phyloP scores from a whole-genome alignment of 2,888 invertebrate genomes.

The Pterostichus madidus region DNA sequence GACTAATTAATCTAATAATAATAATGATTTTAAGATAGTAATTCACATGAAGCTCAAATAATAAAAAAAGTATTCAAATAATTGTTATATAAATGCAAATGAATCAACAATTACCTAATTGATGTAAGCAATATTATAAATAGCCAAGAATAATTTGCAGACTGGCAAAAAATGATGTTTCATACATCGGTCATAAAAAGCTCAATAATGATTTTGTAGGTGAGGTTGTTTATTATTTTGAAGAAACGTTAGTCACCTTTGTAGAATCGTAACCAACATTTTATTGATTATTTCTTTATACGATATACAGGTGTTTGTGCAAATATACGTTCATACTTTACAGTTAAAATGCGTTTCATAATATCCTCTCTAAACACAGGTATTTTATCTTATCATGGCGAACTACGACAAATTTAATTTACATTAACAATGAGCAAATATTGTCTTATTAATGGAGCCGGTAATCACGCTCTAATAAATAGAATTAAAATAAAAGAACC shows the following conservation, averaged over 20 bases:
- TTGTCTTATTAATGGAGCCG: not conserved
- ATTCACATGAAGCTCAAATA: too few species aligned
- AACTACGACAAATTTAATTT: constrained; percentile 17
- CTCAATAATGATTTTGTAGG: constrained; percentile 4
- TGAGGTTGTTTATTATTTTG: constrained; percentile 18
- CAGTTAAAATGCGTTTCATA: constrained; percentile 4
- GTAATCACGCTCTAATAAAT: not conserved
- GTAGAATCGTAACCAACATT: not conserved
- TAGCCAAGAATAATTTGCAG: not conserved
- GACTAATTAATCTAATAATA: too few species aligned
- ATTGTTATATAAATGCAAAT: too few species aligned
- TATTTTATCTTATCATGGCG: constrained; percentile 28
- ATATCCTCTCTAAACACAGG: not conserved
- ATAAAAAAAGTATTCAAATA: too few species aligned
- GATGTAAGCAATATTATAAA: too few species aligned
- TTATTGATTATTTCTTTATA: constrained; percentile 38
- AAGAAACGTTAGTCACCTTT: constrained; percentile 44
- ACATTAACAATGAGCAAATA: not conserved
- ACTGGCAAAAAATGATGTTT: not conserved
- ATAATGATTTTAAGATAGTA: too few species aligned
- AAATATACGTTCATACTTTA: not conserved
- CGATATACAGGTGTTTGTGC: constrained; percentile 17
- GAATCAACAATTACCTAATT: too few species aligned
- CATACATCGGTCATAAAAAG: not conserved
- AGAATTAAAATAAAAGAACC: too few species aligned